phyloP scores from a whole-genome alignment of 2,888 invertebrate species.

The Diarsia brunnea region DNA sequence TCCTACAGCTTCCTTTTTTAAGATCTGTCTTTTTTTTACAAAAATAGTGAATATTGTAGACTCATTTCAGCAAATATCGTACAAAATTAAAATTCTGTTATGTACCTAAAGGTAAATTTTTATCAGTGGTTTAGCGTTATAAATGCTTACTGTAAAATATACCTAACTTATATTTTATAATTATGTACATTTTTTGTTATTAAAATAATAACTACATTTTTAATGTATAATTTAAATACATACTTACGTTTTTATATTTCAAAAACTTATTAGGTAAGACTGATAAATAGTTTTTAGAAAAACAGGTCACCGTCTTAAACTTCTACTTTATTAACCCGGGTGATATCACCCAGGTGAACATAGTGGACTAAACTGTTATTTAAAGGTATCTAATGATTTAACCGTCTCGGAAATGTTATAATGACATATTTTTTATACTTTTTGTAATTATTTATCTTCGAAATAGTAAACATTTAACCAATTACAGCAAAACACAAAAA shows the following conservation, averaged over 20 bases:
- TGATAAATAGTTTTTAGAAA: constrained; percentile 17
- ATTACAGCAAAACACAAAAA: no score
- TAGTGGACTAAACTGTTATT: not conserved
- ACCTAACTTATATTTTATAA: constrained; percentile 55
- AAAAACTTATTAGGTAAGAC: constrained; percentile 2
- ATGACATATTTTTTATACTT: not conserved
- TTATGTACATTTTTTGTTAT: constrained; percentile 61
- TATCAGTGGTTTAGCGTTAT: constrained; percentile 6
- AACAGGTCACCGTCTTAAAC: not conserved
- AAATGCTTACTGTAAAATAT: constrained; percentile 30
- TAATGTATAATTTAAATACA: constrained; percentile 54
- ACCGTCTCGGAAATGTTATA: not conserved
- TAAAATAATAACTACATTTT: constrained; percentile 54
- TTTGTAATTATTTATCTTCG: not conserved
- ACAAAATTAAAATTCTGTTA: constrained; percentile 14
- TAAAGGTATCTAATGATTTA: not conserved
- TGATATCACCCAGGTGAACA: no score
- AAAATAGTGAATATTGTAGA: not conserved
- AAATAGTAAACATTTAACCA: not conserved
- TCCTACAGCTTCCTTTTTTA: not conserved
- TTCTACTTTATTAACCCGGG: no score
- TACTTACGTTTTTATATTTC: constrained; percentile 13
- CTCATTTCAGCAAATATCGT: constrained; percentile 3
- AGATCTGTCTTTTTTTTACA: not conserved
- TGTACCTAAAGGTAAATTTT: not conserved